phyloP scores from a whole-genome alignment of 2,113 vertebrate genomes.

The Alces alces region DNA sequence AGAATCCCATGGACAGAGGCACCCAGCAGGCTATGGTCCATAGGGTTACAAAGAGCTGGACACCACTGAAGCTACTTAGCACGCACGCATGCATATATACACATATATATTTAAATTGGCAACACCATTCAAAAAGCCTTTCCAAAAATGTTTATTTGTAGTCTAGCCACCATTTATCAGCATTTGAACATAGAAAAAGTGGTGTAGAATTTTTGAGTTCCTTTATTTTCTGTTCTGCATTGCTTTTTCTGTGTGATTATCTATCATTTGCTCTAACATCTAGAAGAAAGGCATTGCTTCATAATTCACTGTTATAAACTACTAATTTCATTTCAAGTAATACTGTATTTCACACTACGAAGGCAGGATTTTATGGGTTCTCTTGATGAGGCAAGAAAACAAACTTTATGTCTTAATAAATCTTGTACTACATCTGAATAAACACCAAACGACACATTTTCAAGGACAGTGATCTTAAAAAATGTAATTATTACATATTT shows the following conservation, averaged over 20 bases:
- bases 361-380: not conserved
- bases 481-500: not conserved
- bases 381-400: not conserved
- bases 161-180: not conserved
- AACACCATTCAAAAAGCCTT: not conserved
- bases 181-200: not conserved
- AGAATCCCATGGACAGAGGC: not conserved
- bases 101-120: not conserved
- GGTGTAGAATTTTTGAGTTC: not conserved
- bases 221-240: not conserved
- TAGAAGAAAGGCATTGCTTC: not conserved
- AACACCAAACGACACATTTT: not conserved
- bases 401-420: not conserved
- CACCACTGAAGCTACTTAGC: not conserved
- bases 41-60: not conserved
- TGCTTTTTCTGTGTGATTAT: not conserved
- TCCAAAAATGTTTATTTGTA: not conserved
- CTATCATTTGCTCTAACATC: not conserved
- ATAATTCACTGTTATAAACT: not conserved
- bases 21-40: not conserved
- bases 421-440: not conserved
- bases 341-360: not conserved
- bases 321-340: constrained; percentile 10
- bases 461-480: not conserved
- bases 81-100: accelerated